These are phyloP conservation scores for Volucella bombylans DNA, from an alignment of 2,888 invertebrate genomes.

Conservation along the genomic window DNA sequence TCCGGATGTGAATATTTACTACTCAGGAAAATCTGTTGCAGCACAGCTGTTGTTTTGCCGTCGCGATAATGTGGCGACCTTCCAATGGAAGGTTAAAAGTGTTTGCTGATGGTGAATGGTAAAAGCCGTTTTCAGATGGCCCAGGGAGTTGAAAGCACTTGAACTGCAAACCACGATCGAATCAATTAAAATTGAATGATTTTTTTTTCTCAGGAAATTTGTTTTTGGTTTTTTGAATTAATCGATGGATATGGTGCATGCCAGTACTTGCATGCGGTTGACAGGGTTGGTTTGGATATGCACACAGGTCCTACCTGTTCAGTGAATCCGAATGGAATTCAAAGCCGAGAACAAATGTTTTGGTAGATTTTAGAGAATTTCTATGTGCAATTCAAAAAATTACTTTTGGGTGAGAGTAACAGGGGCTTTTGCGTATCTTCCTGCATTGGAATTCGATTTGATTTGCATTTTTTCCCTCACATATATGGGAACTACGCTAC, in stretches of 20 bases:
- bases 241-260: constrained; percentile 36
- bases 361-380: too few species aligned
- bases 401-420: too few species aligned
- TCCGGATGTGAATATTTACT: constrained; percentile 57
- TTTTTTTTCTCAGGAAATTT: constrained; percentile 11
- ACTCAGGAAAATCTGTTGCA: constrained; percentile 15
- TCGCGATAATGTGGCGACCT: constrained; percentile 21
- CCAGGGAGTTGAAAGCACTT: background rate
- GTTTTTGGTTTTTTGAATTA: constrained; percentile 29
- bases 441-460: too few species aligned
- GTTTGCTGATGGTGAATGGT: background rate
- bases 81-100: constrained; percentile 8
- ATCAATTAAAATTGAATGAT: constrained; percentile 24
- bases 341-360: too few species aligned
- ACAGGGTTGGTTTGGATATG: constrained; percentile 8
- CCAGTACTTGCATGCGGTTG: constrained; percentile 28
- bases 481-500: too few species aligned
- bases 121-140: background rate
- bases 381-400: too few species aligned
- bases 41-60: constrained; percentile 36
- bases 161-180: background rate
- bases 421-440: too few species aligned
- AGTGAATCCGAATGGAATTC: constrained; percentile 36
- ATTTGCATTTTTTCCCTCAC: too few species aligned
- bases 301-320: constrained; percentile 15